These are phyloP conservation scores for Philereme vetulata DNA, from an alignment of 2,888 invertebrate genomes.

Conservation along the genomic window DNA sequence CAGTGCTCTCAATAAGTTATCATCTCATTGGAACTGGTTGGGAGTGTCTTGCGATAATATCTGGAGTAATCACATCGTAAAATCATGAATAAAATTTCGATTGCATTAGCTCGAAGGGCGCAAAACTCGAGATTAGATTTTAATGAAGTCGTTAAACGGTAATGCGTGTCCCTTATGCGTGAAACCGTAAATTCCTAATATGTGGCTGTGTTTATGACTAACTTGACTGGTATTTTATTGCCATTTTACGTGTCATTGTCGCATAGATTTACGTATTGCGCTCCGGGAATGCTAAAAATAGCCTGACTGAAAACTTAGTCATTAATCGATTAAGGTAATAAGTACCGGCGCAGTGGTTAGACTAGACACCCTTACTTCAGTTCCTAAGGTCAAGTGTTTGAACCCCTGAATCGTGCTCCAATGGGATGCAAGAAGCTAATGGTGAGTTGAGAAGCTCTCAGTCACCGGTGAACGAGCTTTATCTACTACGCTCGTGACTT, in stretches of 20 bases:
- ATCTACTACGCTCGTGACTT: too few relatives aligned
- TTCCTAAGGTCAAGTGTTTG: too few relatives aligned
- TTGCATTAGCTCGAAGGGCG: slow-evolving; percentile 40
- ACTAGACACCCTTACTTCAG: too few relatives aligned
- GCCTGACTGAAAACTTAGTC: slow-evolving; percentile 12
- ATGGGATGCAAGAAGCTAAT: too few relatives aligned
- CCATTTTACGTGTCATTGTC: slow-evolving; percentile 6
- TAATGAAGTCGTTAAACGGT: slow-evolving; percentile 53
- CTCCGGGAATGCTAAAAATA: slow-evolving; percentile 3
- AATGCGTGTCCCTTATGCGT: slow-evolving; percentile 44
- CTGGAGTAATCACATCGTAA: slow-evolving; percentile 36
- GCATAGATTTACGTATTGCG: neutral
- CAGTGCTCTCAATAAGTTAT: too few relatives aligned
- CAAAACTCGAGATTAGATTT: slow-evolving; percentile 52
- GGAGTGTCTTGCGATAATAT: slow-evolving; percentile 32
- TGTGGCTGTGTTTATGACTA: slow-evolving; percentile 8
- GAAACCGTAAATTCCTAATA: slow-evolving; percentile 42
- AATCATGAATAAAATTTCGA: slow-evolving; percentile 41
- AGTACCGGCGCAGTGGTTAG: too few relatives aligned
- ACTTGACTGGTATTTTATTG: slow-evolving; percentile 13
- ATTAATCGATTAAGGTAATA: neutral
- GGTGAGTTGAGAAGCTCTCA: too few relatives aligned
- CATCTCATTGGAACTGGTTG: slow-evolving; percentile 26
- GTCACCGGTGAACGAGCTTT: too few relatives aligned
- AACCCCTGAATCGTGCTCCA: too few relatives aligned